These are phyloP conservation scores for Celastrina argiolus DNA, from an alignment of 2,888 invertebrate genomes.

Conservation along the genomic window DNA sequence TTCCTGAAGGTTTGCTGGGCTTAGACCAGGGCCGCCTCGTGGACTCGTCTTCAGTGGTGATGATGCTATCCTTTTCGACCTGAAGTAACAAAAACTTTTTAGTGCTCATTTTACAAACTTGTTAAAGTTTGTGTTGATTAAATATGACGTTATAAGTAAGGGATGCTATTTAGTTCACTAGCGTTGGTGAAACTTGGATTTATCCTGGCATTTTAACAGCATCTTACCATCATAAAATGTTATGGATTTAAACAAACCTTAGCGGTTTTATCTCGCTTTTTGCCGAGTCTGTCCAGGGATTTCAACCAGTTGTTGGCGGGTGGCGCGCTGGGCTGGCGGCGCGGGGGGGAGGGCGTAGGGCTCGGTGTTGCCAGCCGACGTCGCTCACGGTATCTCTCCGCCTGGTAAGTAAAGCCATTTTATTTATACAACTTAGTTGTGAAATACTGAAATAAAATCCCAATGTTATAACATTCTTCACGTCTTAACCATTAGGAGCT, in stretches of 20 bases:
- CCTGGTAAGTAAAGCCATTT: conserved; percentile 44
- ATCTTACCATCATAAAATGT: background rate
- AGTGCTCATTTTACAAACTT: background rate
- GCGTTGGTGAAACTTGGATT: no score
- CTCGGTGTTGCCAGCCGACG: conserved; percentile 87
- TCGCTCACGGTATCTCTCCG: conserved; percentile 82
- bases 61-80: conserved; percentile 68
- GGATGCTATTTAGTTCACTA: no score
- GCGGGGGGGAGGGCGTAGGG: conserved; percentile 82
- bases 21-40: conserved; percentile 59
- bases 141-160: no score
- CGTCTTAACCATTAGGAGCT: no score
- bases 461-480: no score
- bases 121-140: no score
- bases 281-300: conserved; percentile 84
- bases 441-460: no score
- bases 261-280: conserved; percentile 78
- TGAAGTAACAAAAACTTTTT: conserved; percentile 40
- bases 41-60: conserved; percentile 79
- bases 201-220: no score
- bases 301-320: conserved; percentile 83
- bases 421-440: background rate
- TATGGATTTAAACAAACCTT: conserved; percentile 53
- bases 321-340: conserved; percentile 71
- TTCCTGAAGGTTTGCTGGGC: conserved; percentile 51